phyloP scores from a whole-genome alignment of 2,888 invertebrate species.

The Meghimatium bilineatum region DNA sequence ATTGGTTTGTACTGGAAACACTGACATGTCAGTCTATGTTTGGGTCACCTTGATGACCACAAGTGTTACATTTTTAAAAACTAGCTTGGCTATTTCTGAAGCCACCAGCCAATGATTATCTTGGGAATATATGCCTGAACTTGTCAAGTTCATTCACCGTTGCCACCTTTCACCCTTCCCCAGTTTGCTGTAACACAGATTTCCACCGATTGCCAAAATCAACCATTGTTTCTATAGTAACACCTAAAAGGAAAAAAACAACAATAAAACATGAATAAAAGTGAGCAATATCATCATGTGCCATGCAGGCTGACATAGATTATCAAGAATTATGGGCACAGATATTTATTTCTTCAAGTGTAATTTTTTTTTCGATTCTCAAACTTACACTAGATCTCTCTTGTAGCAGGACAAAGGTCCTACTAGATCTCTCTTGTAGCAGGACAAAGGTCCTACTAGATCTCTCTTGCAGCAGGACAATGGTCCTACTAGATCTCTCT shows the following conservation, averaged over 20 bases:
- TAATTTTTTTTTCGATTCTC: no score
- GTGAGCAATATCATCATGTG: no score
- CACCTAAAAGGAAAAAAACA: slow-evolving; percentile 80
- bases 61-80: slow-evolving; percentile 20
- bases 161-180: slow-evolving; percentile 53
- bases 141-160: slow-evolving; percentile 51
- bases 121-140: neutral
- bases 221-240: slow-evolving; percentile 88
- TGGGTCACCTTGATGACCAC: neutral
- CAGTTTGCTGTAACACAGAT: slow-evolving; percentile 83
- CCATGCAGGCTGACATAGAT: no score
- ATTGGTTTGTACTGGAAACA: neutral
- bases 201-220: slow-evolving; percentile 92
- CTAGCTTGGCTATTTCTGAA: slow-evolving; percentile 13
- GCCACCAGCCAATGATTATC: neutral
- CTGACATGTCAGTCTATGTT: neutral
- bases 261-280: neutral
- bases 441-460: no score
- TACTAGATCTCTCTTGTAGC: no score
- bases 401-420: no score
- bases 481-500: no score
- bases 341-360: no score
- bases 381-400: no score
- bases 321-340: no score
- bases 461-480: no score